phyloP scores from a whole-genome alignment of 2,888 invertebrate genomes.

The Hydraecia micacea region DNA sequence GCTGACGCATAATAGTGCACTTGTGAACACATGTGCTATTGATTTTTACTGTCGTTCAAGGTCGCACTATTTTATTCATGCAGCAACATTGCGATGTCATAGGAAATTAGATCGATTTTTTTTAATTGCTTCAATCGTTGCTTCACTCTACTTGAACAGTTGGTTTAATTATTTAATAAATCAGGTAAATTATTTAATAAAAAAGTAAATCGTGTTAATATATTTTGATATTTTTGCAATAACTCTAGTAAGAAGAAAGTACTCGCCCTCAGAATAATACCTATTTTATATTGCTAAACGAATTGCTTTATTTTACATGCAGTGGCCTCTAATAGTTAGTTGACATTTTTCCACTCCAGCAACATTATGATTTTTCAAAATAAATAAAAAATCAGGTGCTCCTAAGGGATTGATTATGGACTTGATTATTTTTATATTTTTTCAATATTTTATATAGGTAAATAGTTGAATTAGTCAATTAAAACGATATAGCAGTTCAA shows the following conservation, averaged over 20 bases:
- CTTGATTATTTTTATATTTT: not conserved
- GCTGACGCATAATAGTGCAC: constrained; percentile 89
- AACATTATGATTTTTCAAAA: not conserved
- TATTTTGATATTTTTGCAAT: not conserved
- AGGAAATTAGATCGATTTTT: constrained; percentile 10
- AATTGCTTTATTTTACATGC: not conserved
- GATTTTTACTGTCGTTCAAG: constrained; percentile 86
- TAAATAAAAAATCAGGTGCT: not conserved
- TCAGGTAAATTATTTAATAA: not conserved
- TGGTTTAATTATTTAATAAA: not conserved
- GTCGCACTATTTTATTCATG: constrained; percentile 71
- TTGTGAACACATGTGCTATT: constrained; percentile 82
- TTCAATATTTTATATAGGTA: not conserved
- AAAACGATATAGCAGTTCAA: not conserved
- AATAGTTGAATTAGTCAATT: not conserved
- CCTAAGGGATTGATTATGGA: too few relatives aligned
- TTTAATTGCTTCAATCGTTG: not conserved
- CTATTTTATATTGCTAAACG: not conserved
- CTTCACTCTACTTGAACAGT: not conserved
- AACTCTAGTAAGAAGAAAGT: not conserved
- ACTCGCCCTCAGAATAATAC: not conserved
- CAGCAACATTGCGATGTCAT: constrained; percentile 7
- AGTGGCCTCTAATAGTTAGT: not conserved
- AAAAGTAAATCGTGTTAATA: not conserved
- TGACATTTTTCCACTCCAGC: not conserved